Evolutionary conservation across 1,140 invertebrate species (phyloP), one percentile per base, ranked within the genome.

Genomic region (Lepeophtheirus salmonis): DNA sequence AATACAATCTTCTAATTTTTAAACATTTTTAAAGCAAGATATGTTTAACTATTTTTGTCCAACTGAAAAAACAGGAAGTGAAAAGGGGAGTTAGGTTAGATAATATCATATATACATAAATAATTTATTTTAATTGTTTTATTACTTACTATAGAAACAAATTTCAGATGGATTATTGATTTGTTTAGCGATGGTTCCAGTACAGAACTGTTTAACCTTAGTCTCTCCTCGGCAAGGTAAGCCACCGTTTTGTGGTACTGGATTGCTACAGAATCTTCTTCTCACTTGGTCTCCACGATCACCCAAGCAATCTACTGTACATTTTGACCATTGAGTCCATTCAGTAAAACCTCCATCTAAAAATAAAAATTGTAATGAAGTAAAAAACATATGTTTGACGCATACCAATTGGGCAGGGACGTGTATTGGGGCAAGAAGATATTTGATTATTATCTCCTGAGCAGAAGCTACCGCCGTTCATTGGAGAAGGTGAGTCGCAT

Each of bases 401-500:
- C 75, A 65, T 56, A 69, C 66, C 6, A 41, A 41, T 41, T 6
- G 30, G 30, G 30, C 30, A 41, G n/a, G 30, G 30, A 10, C 30
- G 30, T 6, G n/a, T 41, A n/a, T 41, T 41, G 30, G 30, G 30
- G 30, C 6, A 10, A 41, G 30, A 41, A 10, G 30, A 41, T 6
- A 41, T n/a, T 41, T 41, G 30, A n/a, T 41, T 41, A n/a, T n/a
- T 41, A 6, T 41, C 30, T 3, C 75, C 74, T 17, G 65, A 50
- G 62, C 75, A 78, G 26, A 64, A 56, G 12, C 71, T 69, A 1
- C 90, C 90, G 0, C 84, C 86, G 67, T 85, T 78, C 49, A 77
- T 74, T 0, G 89, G 84, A n/a, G 74, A 71, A 0, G 89, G 89
- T 68, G 87, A 87, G 66, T 86, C 80, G 68, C 89, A 94, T 41